Conservation (phyloP, 2,797 vertebrate species). For the Luscinia megarhynchos region DNA sequence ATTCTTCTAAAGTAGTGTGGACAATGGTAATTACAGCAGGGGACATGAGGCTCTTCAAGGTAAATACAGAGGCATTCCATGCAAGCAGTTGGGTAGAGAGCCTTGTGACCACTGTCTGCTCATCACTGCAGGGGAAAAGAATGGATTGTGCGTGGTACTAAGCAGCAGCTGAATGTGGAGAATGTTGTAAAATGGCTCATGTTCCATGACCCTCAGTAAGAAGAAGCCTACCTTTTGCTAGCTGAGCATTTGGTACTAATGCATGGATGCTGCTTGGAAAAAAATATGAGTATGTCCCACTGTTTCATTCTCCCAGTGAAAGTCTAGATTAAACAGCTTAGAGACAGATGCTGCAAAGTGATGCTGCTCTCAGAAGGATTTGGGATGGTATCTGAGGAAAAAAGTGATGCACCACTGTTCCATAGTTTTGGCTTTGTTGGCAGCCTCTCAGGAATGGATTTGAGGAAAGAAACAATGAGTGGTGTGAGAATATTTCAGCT, state of each 20-base stretch:
- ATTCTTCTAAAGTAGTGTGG: not conserved
- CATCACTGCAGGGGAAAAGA: not conserved
- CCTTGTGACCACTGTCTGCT: not conserved
- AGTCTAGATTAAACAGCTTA: not conserved
- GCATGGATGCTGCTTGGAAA: not conserved
- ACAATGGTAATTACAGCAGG: not conserved
- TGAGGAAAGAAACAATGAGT: not conserved
- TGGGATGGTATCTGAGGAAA: not conserved
- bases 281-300: not conserved
- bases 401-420: not conserved
- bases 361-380: not conserved
- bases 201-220: not conserved
- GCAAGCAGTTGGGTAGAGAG: not conserved
- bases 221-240: not conserved
- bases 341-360: not conserved
- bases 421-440: not conserved
- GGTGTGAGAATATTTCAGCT: accelerated
- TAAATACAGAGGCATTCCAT: not conserved
- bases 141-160: not conserved
- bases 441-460: not conserved
- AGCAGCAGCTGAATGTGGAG: not conserved
- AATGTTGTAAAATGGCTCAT: not conserved
- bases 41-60: not conserved
- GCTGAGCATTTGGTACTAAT: not conserved
- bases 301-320: not conserved